Conservation (phyloP, 2,888 invertebrate species). For the Glaucopsyche alexis region DNA sequence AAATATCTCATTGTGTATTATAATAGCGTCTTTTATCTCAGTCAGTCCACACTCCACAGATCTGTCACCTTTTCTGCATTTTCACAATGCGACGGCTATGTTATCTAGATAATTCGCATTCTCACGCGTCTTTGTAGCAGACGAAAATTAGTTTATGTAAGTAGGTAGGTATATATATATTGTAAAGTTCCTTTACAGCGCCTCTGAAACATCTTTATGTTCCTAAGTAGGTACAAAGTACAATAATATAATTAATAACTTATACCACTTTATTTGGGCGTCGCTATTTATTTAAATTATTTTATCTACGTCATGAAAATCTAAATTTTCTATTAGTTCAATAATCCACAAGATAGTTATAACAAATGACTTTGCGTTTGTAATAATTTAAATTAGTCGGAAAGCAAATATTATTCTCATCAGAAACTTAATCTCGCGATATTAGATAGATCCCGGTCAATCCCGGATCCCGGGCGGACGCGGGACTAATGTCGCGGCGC, state of each 20-base stretch:
- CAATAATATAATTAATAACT: no score
- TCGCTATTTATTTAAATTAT: no score
- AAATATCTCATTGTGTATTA: slow-evolving; percentile 11
- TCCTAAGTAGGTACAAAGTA: slow-evolving; percentile 1
- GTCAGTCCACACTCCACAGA: background rate
- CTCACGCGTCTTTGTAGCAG: slow-evolving; percentile 45
- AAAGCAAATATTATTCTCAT: slow-evolving; percentile 37
- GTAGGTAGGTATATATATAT: no score
- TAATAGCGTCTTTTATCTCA: background rate
- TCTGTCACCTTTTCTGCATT: slow-evolving; percentile 41
- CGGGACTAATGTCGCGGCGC: slow-evolving; percentile 71
- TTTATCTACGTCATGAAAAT: no score
- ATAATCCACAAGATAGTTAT: background rate
- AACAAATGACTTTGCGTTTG: slow-evolving; percentile 3
- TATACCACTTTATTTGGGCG: no score
- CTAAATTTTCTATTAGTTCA: background rate
- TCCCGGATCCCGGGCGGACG: slow-evolving; percentile 52
- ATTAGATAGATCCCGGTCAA: slow-evolving; percentile 53
- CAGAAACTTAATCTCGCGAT: slow-evolving; percentile 48
- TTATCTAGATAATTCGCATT: slow-evolving; percentile 47
- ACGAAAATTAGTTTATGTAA: slow-evolving; percentile 39
- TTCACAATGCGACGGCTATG: slow-evolving; percentile 39
- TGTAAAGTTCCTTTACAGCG: background rate
- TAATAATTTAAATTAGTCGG: slow-evolving; percentile 24
- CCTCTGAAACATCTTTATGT: slow-evolving; percentile 1